A percentile compares a stretch with the other conserved stretches of the same genome.
phyloP scores from a whole-genome alignment of 2,113 vertebrate species.

The Hemicordylus capensis region DNA sequence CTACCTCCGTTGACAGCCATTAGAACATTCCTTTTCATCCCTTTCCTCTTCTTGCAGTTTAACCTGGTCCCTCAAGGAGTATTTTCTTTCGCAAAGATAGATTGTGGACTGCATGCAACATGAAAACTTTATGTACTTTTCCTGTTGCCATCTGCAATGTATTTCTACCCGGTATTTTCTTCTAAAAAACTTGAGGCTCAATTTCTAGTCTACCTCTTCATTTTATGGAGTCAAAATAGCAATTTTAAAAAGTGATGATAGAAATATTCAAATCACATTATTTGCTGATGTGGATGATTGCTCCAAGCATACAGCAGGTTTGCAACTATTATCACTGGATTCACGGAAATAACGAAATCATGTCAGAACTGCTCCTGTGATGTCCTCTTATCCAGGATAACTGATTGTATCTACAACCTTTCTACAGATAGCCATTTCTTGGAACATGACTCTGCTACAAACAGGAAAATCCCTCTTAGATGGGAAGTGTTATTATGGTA shows the following conservation, averaged over 20 bases:
- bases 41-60: slow-evolving; percentile 74
- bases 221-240: slow-evolving; percentile 39
- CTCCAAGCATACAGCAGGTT: neutral
- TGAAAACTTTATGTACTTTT: slow-evolving; percentile 67
- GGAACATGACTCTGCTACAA: too few relatives aligned
- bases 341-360: neutral
- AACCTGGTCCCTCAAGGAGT: slow-evolving; percentile 73
- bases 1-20: slow-evolving; percentile 73
- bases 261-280: neutral
- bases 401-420: neutral
- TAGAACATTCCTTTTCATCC: slow-evolving; percentile 75
- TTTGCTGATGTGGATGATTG: neutral
- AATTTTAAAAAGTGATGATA: neutral
- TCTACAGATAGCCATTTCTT: neutral
- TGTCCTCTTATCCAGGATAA: neutral
- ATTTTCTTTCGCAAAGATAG: slow-evolving; percentile 74
- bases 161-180: slow-evolving; percentile 62
- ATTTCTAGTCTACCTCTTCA: slow-evolving; percentile 45
- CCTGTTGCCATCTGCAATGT: slow-evolving; percentile 65
- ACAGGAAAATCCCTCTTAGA: too few relatives aligned
- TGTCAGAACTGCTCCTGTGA: neutral
- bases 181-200: slow-evolving; percentile 57
- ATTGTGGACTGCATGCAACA: slow-evolving; percentile 66
- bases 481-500: too few relatives aligned
- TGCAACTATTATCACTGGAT: neutral